Evolutionary conservation across 2,797 vertebrate genomes (phyloP).

Genomic region (Crax fasciolata): DNA sequence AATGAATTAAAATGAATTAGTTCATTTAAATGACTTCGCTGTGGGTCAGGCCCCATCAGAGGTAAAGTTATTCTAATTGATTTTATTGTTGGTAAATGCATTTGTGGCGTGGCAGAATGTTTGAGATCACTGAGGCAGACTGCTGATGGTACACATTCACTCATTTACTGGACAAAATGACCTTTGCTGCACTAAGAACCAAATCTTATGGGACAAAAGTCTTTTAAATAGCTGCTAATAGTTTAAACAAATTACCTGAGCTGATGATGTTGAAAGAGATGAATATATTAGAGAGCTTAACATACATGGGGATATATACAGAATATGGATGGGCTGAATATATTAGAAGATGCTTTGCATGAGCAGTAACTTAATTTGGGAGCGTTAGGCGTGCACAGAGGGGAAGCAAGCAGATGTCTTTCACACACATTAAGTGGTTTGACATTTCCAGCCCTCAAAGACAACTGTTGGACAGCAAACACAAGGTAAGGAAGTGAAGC

Average conservation of each 20-base stretch:
- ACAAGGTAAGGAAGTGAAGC: background rate
- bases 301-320: background rate
- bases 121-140: constrained; percentile 16
- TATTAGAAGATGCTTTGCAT: background rate
- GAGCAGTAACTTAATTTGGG: background rate
- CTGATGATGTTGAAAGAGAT: background rate
- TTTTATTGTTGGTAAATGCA: constrained; percentile 10
- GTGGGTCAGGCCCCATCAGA: background rate
- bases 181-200: constrained; percentile 12
- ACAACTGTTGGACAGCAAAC: background rate
- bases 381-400: background rate
- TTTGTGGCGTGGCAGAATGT: background rate
- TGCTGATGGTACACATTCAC: constrained; percentile 10
- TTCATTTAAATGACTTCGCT: background rate
- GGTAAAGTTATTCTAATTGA: constrained; percentile 4
- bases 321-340: background rate
- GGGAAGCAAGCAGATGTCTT: background rate
- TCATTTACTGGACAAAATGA: constrained; percentile 16
- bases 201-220: background rate
- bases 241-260: background rate
- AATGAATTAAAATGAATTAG: background rate
- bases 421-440: background rate
- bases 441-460: background rate
- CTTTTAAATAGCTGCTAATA: constrained; percentile 22
- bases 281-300: background rate